Evolutionary conservation across 1,140 invertebrate genomes (phyloP).

Genomic region (Gyrodactylus bullatarudis): DNA sequence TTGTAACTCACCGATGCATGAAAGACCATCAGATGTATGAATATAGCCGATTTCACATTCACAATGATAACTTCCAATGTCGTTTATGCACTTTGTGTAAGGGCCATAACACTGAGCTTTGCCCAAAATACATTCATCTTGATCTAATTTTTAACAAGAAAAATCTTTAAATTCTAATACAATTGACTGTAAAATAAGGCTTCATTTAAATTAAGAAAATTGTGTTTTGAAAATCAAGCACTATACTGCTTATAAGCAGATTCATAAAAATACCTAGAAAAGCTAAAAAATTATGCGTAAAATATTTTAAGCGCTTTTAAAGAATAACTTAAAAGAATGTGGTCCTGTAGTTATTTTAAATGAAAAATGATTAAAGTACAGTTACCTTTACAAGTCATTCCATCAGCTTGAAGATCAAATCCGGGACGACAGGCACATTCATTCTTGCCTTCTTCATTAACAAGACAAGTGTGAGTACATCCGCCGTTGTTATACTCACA

Average conservation of each 20-base stretch:
- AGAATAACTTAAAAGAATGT: not conserved
- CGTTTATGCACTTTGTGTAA: not conserved
- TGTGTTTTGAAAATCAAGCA: no score
- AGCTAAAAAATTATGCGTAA: not conserved
- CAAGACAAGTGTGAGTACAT: constrained; percentile 20
- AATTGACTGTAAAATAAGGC: not conserved
- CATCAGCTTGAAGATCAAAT: constrained; percentile 20
- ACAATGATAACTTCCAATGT: not conserved
- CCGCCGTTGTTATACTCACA: constrained; percentile 17
- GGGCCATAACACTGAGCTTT: not conserved
- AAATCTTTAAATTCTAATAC: no score
- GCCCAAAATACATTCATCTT: not conserved
- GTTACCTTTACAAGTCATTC: constrained; percentile 18
- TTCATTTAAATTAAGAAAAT: no score
- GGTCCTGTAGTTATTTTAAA: no score
- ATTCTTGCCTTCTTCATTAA: constrained; percentile 17
- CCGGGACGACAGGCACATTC: constrained; percentile 22
- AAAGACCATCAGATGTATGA: not conserved
- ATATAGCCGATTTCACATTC: not conserved
- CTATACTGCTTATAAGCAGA: no score
- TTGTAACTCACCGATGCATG: not conserved
- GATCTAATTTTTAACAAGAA: not conserved
- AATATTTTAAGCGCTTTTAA: not conserved
- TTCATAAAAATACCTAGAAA: no score
- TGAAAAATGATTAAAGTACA: not conserved